Evolutionary conservation across 2,113 vertebrate species (phyloP).

Genomic region (Lampris megalopsis): DNA sequence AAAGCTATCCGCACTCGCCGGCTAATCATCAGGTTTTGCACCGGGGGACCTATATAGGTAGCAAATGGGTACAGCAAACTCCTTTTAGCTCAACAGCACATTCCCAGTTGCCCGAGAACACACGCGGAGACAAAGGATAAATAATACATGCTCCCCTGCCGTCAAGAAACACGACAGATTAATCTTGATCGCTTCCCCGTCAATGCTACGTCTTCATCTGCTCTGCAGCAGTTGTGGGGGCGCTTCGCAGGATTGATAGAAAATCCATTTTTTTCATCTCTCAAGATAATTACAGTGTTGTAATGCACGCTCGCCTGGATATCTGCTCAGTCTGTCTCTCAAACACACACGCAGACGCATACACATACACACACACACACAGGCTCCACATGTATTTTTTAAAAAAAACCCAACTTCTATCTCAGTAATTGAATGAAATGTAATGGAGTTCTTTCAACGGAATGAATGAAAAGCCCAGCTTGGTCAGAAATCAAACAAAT

Average conservation of each 20-base stretch:
- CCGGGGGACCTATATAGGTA: slow-evolving; percentile 37
- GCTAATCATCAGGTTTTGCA: slow-evolving; percentile 22
- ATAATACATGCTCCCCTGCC: slow-evolving; percentile 57
- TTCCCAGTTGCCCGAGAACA: slow-evolving; percentile 20
- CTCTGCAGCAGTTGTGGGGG: slow-evolving; percentile 22
- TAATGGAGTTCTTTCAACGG: slow-evolving; percentile 27
- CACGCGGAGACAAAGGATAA: slow-evolving; percentile 46
- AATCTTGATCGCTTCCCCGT: slow-evolving; percentile 51
- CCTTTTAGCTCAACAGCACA: slow-evolving; percentile 33
- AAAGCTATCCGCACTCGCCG: slow-evolving; percentile 13
- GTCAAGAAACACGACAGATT: slow-evolving; percentile 63
- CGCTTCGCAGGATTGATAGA: slow-evolving; percentile 40
- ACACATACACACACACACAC: slow-evolving; percentile 14
- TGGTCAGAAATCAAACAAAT: background rate
- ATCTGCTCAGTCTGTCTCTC: slow-evolving; percentile 27
- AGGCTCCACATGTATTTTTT: slow-evolving; percentile 6
- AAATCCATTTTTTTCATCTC: slow-evolving; percentile 64
- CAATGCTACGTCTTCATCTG: slow-evolving; percentile 63
- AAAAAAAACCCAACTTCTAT: slow-evolving; percentile 25
- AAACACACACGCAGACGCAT: slow-evolving; percentile 1
- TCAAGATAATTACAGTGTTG: slow-evolving; percentile 59
- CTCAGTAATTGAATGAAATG: slow-evolving; percentile 42
- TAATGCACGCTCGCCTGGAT: slow-evolving; percentile 31
- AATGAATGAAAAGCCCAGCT: slow-evolving; percentile 4
- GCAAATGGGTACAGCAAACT: slow-evolving; percentile 25